phyloP scores from a whole-genome alignment of 2,113 vertebrate genomes.

The Tonatia bakeri region DNA sequence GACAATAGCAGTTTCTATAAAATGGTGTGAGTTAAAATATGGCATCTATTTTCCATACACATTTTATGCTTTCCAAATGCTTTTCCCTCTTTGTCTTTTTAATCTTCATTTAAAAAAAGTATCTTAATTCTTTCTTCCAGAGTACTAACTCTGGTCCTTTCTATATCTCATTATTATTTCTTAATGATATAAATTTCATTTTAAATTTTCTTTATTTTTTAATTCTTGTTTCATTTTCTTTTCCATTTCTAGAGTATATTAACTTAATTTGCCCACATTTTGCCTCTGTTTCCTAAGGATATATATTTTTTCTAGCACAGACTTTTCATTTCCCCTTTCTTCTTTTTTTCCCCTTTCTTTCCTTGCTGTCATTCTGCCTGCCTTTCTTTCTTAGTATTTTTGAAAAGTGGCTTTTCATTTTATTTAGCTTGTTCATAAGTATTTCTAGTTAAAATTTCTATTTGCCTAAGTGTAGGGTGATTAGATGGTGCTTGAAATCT shows the following conservation, averaged over 20 bases:
- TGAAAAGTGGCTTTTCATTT: background rate
- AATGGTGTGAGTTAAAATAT: background rate
- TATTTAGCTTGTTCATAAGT: background rate
- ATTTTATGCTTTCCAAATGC: background rate
- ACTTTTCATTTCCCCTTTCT: background rate
- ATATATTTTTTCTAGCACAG: background rate
- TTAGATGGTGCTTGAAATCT: background rate
- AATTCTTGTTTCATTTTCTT: background rate
- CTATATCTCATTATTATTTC: background rate
- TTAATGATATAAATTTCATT: background rate
- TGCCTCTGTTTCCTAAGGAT: background rate
- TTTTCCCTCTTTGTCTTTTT: background rate
- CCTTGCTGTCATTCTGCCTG: background rate
- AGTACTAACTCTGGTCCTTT: background rate
- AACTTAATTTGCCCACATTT: background rate
- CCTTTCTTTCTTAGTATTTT: background rate
- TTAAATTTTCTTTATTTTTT: conserved; percentile 13
- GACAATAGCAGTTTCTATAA: background rate
- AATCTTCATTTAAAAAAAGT: background rate
- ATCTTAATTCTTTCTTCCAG: background rate
- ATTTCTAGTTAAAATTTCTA: background rate
- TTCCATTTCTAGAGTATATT: background rate
- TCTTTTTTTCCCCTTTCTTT: background rate
- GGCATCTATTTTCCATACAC: background rate
- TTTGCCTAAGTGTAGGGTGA: background rate